These are phyloP conservation scores for Sepiola atlantica DNA, from an alignment of 2,888 invertebrate species.

Conservation along the genomic window DNA sequence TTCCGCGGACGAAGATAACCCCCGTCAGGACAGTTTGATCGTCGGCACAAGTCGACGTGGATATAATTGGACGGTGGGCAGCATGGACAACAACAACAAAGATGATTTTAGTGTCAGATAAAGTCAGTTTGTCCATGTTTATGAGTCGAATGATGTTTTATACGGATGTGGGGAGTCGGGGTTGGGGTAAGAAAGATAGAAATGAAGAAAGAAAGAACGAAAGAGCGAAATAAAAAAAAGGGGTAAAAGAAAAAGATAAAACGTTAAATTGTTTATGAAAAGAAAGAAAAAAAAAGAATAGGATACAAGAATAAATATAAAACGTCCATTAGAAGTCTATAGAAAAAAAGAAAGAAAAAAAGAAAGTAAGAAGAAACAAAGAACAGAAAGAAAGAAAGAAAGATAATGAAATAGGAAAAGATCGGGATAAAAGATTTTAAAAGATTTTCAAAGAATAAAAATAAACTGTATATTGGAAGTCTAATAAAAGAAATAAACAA, in stretches of 20 bases:
- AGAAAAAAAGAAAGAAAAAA: neutral
- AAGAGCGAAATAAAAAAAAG: neutral
- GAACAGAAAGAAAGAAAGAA: too few species aligned
- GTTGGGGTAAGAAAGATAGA: neutral
- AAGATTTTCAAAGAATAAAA: too few species aligned
- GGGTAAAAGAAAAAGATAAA: too few species aligned
- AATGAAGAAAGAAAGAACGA: neutral
- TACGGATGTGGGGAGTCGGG: neutral
- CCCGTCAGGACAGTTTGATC: conserved; percentile 23
- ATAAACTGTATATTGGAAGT: too few species aligned
- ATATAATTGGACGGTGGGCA: neutral
- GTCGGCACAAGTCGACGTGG: neutral
- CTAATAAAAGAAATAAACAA: too few species aligned
- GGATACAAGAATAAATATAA: too few species aligned
- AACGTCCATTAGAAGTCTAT: neutral
- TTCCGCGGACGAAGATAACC: conserved; percentile 32
- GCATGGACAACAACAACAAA: neutral
- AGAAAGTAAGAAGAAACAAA: neutral
- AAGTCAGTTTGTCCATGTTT: conserved; percentile 8
- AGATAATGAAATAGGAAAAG: too few species aligned
- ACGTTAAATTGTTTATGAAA: neutral
- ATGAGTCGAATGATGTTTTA: neutral
- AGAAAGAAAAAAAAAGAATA: neutral
- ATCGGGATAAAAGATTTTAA: too few species aligned
- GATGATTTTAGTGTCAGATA: conserved; percentile 12